These are phyloP conservation scores for Poliocrania exsul DNA, from an alignment of 2,797 vertebrate genomes.

Conservation along the genomic window DNA sequence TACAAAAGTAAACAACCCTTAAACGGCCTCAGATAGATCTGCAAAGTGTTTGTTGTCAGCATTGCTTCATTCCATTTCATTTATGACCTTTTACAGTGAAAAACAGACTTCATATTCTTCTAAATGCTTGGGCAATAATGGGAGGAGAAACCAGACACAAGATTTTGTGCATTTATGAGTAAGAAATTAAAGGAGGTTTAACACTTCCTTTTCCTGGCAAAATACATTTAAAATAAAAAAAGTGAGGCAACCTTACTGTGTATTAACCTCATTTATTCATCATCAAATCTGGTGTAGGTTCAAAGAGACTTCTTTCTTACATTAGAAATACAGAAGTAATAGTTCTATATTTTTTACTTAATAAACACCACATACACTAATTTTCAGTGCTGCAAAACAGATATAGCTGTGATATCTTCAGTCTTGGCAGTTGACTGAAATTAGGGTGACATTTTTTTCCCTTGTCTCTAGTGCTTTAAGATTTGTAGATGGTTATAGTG, in stretches of 20 bases:
- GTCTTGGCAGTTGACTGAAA: background rate
- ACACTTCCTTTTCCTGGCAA: background rate
- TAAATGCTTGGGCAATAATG: slow-evolving; percentile 3
- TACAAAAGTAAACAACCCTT: slow-evolving; percentile 38
- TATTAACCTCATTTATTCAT: background rate
- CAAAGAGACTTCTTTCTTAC: background rate
- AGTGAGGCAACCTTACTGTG: background rate
- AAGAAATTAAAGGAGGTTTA: background rate
- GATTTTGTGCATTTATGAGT: background rate
- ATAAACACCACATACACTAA: background rate
- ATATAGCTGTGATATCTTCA: background rate
- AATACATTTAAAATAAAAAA: background rate
- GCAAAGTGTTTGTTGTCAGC: slow-evolving; percentile 40
- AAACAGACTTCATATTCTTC: slow-evolving; percentile 28
- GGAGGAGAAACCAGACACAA: background rate
- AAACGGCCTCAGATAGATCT: slow-evolving; percentile 24
- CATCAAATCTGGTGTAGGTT: background rate
- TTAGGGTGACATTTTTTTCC: background rate
- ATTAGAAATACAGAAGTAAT: background rate
- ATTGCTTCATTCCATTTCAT: slow-evolving; percentile 44
- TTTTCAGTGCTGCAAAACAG: background rate
- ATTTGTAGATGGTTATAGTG: background rate
- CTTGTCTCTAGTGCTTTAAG: background rate
- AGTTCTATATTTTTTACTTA: background rate
- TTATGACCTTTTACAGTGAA: slow-evolving; percentile 45